These are phyloP conservation scores for Darevskia mixta DNA, from an alignment of 2,797 vertebrate genomes.

Conservation along the genomic window DNA sequence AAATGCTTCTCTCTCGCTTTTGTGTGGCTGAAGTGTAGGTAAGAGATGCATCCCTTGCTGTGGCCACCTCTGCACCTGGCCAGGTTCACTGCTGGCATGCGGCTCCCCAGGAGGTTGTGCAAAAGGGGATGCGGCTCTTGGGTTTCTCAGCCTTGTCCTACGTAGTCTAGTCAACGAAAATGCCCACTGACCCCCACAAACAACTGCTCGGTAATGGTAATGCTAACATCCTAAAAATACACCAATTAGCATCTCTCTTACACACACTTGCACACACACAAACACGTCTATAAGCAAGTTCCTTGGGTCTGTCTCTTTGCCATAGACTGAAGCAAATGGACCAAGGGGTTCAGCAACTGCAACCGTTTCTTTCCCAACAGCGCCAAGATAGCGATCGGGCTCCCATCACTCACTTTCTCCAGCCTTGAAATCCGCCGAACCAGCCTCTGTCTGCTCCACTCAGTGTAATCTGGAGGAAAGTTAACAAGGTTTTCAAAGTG, in stretches of 20 bases:
- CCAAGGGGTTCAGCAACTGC: neutral
- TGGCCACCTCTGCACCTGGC: too few relatives aligned
- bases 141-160: too few relatives aligned
- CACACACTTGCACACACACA: too few relatives aligned
- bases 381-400: neutral
- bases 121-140: too few relatives aligned
- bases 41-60: too few relatives aligned
- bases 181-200: neutral
- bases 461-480: slow-evolving; percentile 82
- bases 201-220: neutral
- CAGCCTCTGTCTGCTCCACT: slow-evolving; percentile 91
- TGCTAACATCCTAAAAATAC: neutral
- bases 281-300: neutral
- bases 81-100: too few relatives aligned
- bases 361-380: slow-evolving; percentile 13
- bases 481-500: neutral
- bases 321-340: neutral
- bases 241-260: too few relatives aligned
- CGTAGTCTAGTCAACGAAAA: neutral
- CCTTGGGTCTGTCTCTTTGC: neutral
- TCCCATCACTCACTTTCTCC: slow-evolving; percentile 85
- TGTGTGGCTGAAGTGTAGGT: too few relatives aligned
- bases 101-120: too few relatives aligned
- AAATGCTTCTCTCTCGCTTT: too few relatives aligned
- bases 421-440: slow-evolving; percentile 85